A percentile compares a stretch with the other conserved stretches of the same genome.
Conservation (phyloP, 2,888 invertebrate genomes). For the Callyntrura sp. region DNA sequence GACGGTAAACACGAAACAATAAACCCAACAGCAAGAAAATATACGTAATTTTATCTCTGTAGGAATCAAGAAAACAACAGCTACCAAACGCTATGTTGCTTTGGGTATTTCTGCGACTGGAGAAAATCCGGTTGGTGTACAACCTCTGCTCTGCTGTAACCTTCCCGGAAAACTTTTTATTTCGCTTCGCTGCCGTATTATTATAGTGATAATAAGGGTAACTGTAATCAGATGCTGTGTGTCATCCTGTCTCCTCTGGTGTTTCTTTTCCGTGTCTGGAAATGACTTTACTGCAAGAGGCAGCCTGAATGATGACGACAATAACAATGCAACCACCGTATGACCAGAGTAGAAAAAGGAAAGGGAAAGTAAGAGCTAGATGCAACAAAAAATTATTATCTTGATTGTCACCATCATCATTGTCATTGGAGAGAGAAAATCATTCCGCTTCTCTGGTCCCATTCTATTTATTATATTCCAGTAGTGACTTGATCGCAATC, state of each 20-base stretch:
- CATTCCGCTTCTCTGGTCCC: conserved; percentile 43
- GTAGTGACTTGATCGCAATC: conserved; percentile 21
- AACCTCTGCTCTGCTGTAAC: no score
- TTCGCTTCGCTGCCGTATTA: neutral
- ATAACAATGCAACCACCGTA: neutral
- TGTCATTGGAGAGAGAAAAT: conserved; percentile 26
- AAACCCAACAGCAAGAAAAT: neutral
- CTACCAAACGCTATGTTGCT: neutral
- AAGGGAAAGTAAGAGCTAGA: conserved; percentile 14
- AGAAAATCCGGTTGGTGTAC: no score
- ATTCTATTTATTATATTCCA: conserved; percentile 25
- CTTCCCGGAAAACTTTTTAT: neutral
- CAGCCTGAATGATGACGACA: conserved; percentile 10
- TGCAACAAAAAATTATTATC: conserved; percentile 56
- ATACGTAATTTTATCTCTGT: conserved; percentile 7
- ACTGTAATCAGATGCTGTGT: conserved; percentile 42
- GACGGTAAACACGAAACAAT: conserved; percentile 17
- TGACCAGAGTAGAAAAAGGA: no score
- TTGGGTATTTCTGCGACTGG: neutral
- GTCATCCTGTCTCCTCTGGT: conserved; percentile 21
- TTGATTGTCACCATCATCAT: conserved; percentile 25
- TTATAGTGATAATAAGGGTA: neutral
- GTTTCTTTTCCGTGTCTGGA: conserved; percentile 9
- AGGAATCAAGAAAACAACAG: conserved; percentile 26
- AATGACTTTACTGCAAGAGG: conserved; percentile 39